These are phyloP conservation scores for Mizuhopecten yessoensis DNA, from an alignment of 1,140 invertebrate species.

Conservation along the genomic window DNA sequence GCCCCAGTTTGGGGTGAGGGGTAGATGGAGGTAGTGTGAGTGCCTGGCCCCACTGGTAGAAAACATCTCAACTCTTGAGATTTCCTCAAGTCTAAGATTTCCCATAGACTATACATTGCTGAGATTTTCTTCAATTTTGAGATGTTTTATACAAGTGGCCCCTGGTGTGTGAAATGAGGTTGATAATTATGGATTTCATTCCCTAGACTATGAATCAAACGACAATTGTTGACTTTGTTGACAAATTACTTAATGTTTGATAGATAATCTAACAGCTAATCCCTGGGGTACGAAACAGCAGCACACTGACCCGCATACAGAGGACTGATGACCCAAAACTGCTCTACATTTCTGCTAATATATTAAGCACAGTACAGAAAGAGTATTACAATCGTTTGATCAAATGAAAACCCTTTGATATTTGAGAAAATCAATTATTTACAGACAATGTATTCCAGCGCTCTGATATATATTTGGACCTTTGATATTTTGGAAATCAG, in stretches of 20 bases:
- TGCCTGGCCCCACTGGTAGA: too few species aligned
- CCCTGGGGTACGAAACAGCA: background rate
- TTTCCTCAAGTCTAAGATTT: too few species aligned
- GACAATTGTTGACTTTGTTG: background rate
- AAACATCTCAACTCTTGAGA: too few species aligned
- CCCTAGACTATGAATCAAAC: background rate
- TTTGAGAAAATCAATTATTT: slow-evolving; percentile 17
- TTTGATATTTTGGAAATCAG: background rate
- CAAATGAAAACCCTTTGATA: background rate
- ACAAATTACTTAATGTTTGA: background rate
- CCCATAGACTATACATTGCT: too few species aligned
- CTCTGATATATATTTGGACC: background rate
- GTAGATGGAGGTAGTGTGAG: too few species aligned
- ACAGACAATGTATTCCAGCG: background rate
- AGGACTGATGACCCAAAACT: background rate
- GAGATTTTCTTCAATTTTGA: too few species aligned
- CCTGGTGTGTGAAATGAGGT: too few species aligned
- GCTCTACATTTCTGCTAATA: background rate
- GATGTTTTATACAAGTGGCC: too few species aligned
- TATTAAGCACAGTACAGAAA: background rate
- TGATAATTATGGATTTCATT: background rate
- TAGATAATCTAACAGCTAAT: background rate
- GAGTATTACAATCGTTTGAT: background rate
- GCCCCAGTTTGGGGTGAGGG: too few species aligned
- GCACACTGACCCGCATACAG: background rate